Conservation (phyloP, 2,113 vertebrate genomes). For the Tychaedon coryphoeus region DNA sequence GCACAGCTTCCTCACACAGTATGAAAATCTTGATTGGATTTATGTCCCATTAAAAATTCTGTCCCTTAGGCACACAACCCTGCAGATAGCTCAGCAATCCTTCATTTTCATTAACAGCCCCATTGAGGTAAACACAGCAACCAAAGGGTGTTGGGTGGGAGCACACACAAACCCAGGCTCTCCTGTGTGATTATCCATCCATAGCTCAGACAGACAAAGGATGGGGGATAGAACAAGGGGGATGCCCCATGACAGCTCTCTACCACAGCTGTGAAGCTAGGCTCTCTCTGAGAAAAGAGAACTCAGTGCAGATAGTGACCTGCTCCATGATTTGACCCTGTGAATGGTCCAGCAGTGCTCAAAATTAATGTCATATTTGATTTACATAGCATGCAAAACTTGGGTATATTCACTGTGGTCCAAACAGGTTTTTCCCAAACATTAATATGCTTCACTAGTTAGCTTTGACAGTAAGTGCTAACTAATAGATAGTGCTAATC, state of each 20-base stretch:
- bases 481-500: neutral
- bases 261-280: neutral
- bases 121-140: neutral
- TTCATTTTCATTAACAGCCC: neutral
- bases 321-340: neutral
- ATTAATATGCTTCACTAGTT: neutral
- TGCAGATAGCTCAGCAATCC: neutral
- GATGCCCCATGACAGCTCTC: rapidly evolving
- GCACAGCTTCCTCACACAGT: neutral
- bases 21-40: slow-evolving; percentile 13
- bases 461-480: neutral
- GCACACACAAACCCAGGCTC: neutral
- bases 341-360: neutral
- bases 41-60: neutral
- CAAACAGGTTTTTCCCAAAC: neutral
- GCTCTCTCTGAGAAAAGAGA: neutral
- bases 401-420: neutral
- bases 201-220: neutral
- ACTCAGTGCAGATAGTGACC: neutral
- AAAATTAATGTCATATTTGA: neutral
- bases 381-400: rapidly evolving
- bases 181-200: rapidly evolving
- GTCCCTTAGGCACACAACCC: neutral
- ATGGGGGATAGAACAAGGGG: neutral
- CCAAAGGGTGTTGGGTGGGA: rapidly evolving